phyloP scores from a whole-genome alignment of 2,888 invertebrate species.

The Parnassius orleans region DNA sequence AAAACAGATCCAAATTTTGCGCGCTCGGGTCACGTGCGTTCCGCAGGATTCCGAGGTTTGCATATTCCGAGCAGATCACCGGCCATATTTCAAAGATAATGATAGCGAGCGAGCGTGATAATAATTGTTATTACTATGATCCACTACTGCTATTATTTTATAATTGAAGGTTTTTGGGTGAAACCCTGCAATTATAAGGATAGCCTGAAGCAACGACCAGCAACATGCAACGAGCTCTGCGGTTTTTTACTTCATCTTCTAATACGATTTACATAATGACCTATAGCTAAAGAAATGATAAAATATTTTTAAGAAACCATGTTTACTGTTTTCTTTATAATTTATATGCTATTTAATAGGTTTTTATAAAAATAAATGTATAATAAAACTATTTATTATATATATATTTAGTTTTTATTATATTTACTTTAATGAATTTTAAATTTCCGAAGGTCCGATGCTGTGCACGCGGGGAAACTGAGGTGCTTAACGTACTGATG shows the following conservation, averaged over 20 bases:
- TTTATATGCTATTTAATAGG: no score
- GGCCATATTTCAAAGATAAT: conserved; percentile 77
- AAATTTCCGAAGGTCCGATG: no score
- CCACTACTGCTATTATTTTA: conserved; percentile 81
- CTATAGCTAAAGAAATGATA: conserved; percentile 43
- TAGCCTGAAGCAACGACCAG: conserved; percentile 70
- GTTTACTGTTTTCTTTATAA: no score
- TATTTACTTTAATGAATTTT: no score
- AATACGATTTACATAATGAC: conserved; percentile 67
- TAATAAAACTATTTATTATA: no score
- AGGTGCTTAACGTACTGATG: no score
- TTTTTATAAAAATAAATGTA: no score
- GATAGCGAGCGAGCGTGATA: conserved; percentile 76
- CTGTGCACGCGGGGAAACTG: no score
- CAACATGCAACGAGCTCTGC: conserved; percentile 71
- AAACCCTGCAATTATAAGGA: conserved; percentile 79
- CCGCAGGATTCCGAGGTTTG: conserved; percentile 63
- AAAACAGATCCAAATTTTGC: conserved; percentile 8
- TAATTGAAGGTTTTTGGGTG: conserved; percentile 80
- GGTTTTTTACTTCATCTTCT: conserved; percentile 66
- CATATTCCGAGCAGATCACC: conserved; percentile 60
- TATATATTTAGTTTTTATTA: no score
- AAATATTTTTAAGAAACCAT: conserved; percentile 7
- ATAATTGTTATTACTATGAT: conserved; percentile 81
- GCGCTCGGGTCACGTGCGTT: conserved; percentile 36